Evolutionary conservation across 2,113 vertebrate genomes (phyloP).

Genomic region (Neogobius melanostomus): DNA sequence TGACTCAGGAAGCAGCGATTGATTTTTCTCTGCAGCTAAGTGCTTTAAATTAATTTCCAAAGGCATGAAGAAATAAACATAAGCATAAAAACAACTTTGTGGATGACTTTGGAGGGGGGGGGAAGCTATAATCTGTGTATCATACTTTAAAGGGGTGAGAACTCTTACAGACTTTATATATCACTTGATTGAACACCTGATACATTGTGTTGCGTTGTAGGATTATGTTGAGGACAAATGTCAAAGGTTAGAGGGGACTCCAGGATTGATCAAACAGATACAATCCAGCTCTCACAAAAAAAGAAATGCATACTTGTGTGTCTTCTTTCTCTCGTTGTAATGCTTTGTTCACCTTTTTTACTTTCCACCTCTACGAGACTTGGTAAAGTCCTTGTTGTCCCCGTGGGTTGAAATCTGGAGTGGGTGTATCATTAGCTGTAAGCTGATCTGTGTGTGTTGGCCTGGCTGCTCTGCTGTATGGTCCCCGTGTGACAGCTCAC

Average conservation of each 20-base stretch:
- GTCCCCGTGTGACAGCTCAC: constrained; percentile 50
- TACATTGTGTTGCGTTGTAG: too few species aligned
- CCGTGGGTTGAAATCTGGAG: constrained; percentile 29
- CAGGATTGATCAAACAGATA: too few species aligned
- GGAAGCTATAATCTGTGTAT: not conserved
- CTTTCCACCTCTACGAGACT: not conserved
- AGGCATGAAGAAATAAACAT: constrained; percentile 18
- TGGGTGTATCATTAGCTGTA: constrained; percentile 59
- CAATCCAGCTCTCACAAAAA: too few species aligned
- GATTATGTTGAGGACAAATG: too few species aligned
- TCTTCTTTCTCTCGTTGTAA: too few species aligned
- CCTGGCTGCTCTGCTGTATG: constrained; percentile 26
- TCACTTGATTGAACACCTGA: too few species aligned
- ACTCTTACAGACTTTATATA: too few species aligned
- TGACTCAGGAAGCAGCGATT: constrained; percentile 58
- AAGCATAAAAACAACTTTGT: constrained; percentile 23
- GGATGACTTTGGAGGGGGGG: constrained; percentile 40
- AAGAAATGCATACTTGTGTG: too few species aligned
- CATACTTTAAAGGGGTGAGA: not conserved
- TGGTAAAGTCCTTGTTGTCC: constrained; percentile 11
- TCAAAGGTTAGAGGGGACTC: too few species aligned
- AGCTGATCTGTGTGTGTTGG: constrained; percentile 48
- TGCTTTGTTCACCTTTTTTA: not conserved
- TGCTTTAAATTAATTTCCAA: constrained; percentile 54
- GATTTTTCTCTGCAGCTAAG: constrained; percentile 68